Evolutionary conservation across 2,797 vertebrate genomes (phyloP).

Genomic region (Rhincodon typus): DNA sequence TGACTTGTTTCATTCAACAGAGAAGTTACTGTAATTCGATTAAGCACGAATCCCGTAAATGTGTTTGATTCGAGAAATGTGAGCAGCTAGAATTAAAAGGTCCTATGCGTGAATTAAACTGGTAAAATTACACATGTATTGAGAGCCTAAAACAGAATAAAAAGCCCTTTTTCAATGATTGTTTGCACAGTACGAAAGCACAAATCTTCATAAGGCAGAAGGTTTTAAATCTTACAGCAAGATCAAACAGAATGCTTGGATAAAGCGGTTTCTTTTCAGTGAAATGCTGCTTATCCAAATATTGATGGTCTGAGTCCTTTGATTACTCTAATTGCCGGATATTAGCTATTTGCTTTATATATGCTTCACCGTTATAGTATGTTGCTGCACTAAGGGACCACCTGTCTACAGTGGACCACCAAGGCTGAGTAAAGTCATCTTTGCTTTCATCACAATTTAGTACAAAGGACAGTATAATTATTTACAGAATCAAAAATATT

Average conservation of each 20-base stretch:
- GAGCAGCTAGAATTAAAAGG: background rate
- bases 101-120: background rate
- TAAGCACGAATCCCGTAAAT: background rate
- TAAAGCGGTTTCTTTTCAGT: background rate
- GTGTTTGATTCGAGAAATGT: background rate
- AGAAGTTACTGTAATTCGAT: background rate
- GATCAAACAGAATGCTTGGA: constrained; percentile 8
- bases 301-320: background rate
- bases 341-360: background rate
- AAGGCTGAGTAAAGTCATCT: background rate
- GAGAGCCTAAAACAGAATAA: background rate
- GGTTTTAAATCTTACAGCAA: background rate
- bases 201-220: background rate
- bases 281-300: constrained; percentile 20
- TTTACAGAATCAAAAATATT: constrained; percentile 15
- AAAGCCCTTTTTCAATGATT: background rate
- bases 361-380: background rate
- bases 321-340: background rate
- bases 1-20: background rate
- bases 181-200: background rate
- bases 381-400: background rate
- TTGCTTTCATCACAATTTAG: background rate
- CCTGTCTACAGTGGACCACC: background rate
- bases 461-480: background rate
- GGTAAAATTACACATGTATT: no score